phyloP scores from a whole-genome alignment of 2,113 vertebrate species.

The Illadopsis cleaveri region DNA sequence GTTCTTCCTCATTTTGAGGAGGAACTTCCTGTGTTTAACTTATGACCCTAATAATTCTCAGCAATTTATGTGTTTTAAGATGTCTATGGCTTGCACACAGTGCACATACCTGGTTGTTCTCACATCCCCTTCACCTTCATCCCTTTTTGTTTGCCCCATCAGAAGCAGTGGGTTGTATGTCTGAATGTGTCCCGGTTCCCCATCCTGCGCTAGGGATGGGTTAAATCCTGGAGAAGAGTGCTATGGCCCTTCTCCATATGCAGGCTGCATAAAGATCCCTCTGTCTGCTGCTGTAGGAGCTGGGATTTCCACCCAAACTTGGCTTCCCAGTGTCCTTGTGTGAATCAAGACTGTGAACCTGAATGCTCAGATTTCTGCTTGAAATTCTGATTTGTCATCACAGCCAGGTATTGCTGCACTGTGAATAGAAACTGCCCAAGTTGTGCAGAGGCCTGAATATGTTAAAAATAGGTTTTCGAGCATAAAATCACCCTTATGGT shows the following conservation, averaged over 20 bases:
- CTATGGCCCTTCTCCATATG: rapidly evolving
- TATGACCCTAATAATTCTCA: rapidly evolving
- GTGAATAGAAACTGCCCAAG: background rate
- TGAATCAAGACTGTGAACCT: background rate
- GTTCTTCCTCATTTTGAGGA: background rate
- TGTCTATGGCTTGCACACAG: rapidly evolving
- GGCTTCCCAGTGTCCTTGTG: background rate
- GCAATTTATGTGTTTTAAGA: rapidly evolving
- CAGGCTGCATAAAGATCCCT: background rate
- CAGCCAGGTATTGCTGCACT: rapidly evolving
- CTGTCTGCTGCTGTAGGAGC: background rate
- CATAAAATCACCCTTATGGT: background rate
- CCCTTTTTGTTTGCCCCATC: background rate
- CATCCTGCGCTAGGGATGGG: background rate
- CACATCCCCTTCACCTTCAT: background rate
- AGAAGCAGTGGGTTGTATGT: background rate
- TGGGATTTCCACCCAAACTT: background rate
- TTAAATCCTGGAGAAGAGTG: background rate
- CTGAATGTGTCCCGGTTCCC: rapidly evolving
- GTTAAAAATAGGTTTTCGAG: background rate
- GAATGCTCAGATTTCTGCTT: background rate
- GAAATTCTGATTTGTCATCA: rapidly evolving
- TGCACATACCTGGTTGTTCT: rapidly evolving
- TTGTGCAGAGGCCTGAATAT: background rate
- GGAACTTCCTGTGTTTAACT: background rate